Conservation (phyloP, 2,888 invertebrate genomes). For the Lasioglossum malachurum region DNA sequence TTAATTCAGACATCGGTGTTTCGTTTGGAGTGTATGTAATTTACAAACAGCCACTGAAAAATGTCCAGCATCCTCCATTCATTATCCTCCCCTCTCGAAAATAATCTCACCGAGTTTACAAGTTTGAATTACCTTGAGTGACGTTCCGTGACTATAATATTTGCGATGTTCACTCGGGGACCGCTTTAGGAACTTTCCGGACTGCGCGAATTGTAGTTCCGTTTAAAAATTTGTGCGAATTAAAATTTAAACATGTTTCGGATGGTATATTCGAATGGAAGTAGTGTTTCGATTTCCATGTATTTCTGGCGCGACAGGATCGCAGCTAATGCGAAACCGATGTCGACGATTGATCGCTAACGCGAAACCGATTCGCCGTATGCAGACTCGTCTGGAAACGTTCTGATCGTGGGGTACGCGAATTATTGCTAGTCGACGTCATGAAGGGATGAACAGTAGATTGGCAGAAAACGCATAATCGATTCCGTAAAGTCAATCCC, state of each 20-base stretch:
- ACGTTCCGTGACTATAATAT: neutral
- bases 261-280: neutral
- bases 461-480: neutral
- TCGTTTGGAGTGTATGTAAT: neutral
- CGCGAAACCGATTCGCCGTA: neutral
- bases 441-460: neutral
- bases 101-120: neutral
- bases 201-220: neutral
- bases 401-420: neutral
- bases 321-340: conserved; percentile 10
- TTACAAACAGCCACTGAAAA: neutral
- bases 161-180: neutral
- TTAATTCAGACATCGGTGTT: neutral
- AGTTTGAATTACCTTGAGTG: neutral
- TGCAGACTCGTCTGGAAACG: neutral
- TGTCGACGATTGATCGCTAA: neutral
- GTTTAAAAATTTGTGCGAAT: neutral
- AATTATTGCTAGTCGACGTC: neutral
- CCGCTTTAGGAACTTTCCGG: neutral
- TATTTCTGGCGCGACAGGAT: neutral
- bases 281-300: neutral
- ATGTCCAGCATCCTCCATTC: neutral
- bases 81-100: neutral
- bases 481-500: neutral
- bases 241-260: neutral